Evolutionary conservation across 2,888 invertebrate species (phyloP).

Genomic region (Leptura quadrifasciata): DNA sequence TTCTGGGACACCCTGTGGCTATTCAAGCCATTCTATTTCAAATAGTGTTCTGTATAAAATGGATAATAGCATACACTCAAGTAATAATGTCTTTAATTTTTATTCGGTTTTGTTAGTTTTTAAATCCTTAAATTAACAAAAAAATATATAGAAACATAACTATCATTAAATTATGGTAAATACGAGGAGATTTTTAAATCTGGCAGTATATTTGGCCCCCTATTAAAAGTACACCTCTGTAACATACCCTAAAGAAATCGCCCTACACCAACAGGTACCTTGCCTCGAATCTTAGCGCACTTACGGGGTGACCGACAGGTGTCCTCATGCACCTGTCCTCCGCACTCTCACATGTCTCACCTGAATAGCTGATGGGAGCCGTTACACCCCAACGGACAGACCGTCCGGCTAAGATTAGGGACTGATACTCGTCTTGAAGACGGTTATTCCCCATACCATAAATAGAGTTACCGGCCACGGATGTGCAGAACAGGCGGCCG

Average conservation of each 20-base stretch:
- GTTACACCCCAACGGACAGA: conserved; percentile 65
- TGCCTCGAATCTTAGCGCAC: conserved; percentile 44
- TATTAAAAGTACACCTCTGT: conserved; percentile 25
- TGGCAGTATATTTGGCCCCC: background rate
- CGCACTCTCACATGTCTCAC: conserved; percentile 68
- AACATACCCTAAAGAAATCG: conserved; percentile 26
- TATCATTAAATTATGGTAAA: too few relatives aligned
- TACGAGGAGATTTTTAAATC: too few relatives aligned
- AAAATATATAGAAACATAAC: too few relatives aligned
- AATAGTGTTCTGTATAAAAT: too few relatives aligned
- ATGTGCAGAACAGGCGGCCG: conserved; percentile 39
- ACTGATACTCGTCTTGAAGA: conserved; percentile 38
- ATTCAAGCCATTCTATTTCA: too few relatives aligned
- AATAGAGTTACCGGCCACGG: conserved; percentile 32
- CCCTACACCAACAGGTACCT: conserved; percentile 37
- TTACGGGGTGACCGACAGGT: conserved; percentile 63
- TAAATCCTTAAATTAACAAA: too few relatives aligned
- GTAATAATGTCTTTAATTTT: too few relatives aligned
- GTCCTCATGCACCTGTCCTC: conserved; percentile 66
- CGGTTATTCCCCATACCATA: conserved; percentile 38
- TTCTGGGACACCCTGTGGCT: too few relatives aligned
- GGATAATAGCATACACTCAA: too few relatives aligned
- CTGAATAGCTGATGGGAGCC: conserved; percentile 68
- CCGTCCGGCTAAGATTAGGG: conserved; percentile 40
- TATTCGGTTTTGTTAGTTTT: too few relatives aligned